Base-by-base conservation (phyloP, 2,113 vertebrate genomes). In the Seriola quinqueradiata region DNA sequence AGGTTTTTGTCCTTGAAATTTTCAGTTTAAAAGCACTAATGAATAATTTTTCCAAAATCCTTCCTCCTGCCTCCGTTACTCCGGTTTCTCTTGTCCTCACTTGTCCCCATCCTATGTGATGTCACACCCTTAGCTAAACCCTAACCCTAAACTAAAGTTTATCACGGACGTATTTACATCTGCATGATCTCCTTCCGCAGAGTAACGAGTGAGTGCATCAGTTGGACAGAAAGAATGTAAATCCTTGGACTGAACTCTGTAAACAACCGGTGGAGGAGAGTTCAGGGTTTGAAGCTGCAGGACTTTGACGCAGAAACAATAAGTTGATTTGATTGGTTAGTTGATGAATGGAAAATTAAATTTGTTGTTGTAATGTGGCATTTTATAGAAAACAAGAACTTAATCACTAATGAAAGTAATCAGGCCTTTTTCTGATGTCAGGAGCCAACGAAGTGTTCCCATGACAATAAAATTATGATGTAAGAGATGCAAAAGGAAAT, bases 181-280 rank as follows among this genome's bases (percentile, higher is more conserved):
- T 28, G 1, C 55, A 48, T 48, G 46, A 48, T 48, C 46, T 5
- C 17, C 46, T 16, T 17, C 4, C 46, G 17, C 58, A 68, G 44
- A 58, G 4, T 8, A 32, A 58, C 28, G 5, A 46, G 19, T 17
- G 23, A 32, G 11, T 14, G 38, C 70, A 46, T 59, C 55, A 46
- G 54, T 32, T 28, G 36, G 44, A 63, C 52, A 40, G 34, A 75
- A 63, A 40, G 34, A 64, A 64, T 75, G 72, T 75, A 65, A 75
- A 75, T 64, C 72, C 5, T 42, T 36, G 4, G 5, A 3, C 21
- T 54, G 6, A 11, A 10, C 52, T 54, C 52, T 36, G 4, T 23
- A 50, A 74, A 52, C 44, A 50, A 40, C 5, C 32, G 38, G 46
- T 50, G 1, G 46, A 50, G 5, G 46, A 17, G 36, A 11, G 52